Evolutionary conservation across 2,113 vertebrate genomes (phyloP), one percentile per base, ranked within the genome.

Genomic region (Pituophis catenifer): DNA sequence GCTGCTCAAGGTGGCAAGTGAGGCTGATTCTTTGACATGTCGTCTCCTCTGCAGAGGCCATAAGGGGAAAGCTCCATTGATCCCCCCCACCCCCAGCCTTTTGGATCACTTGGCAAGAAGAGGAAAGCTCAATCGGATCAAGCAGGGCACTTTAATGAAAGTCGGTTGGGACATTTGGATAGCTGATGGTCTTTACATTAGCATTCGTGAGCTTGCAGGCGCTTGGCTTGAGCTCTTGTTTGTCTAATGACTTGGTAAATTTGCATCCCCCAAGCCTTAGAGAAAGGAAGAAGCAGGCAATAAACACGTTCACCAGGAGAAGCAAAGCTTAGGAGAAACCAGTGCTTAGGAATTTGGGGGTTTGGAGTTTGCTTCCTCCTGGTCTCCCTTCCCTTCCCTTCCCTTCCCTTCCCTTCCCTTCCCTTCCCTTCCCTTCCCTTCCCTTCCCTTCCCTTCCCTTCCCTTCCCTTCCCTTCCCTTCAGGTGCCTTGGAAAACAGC

Each of bases 101-200:
- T 59, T 59, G 21, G 58, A 8, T 89, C 70, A 33, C 33, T 1
- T 1, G 70, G 62, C 6, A 48, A 75, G 52, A 55, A 54, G 33
- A 44, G 13, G n/a, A 4, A 15, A 1, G 0, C 62, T 53, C 38
- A 33, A 50, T 53, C 38, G 33, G 86, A 88, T 85, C 91, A 92
- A 48, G 92, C 5, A 4, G 24, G 50, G 23, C 9, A 48, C 48
- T 50, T 55, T 58, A 92, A 92, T 92, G 92, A 94, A 92, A 94
- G 70, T 21, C 8, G 50, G 70, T 55, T 81, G 33, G 90, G 93
- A 92, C 91, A 58, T 90, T 94, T 93, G 65, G 81, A 52, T 58
- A 87, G 91, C 15, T 9, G 15, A 12, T 33, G 5, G 86, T 50
- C 89, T 21, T 24, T 10, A 1, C 48, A 55, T 65, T 50, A 55